Evolutionary conservation across 2,113 vertebrate species (phyloP), one percentile per base, ranked within the genome.

Genomic region (Oreotrochilus melanogaster): DNA sequence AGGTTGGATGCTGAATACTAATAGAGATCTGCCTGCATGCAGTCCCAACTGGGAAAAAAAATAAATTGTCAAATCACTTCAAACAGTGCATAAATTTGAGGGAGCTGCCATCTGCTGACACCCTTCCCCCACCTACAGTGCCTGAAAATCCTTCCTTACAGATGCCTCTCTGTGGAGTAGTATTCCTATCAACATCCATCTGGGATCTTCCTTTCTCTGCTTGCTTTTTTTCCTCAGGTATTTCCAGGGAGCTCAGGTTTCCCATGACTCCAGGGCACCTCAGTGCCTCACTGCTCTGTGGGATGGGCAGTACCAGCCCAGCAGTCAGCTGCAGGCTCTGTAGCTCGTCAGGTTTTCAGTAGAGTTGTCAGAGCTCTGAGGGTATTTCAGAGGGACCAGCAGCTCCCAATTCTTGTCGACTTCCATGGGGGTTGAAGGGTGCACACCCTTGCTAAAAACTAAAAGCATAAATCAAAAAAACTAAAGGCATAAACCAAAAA

Each of bases 31-130:
- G 71, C 78, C 84, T 81, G 79, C 71, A 73, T 64, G 39, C 65
- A 45, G 14, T 73, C 33, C 54, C 71, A 60, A 62, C 33, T 64
- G 85, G 75, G 85, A 17, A 67, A 88, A 92, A 92, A 58, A 82
- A 88, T 45, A 81, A 86, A 78, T 95, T 91, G 80, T 78, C 84
- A 78, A 81, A 65, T 93, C 65, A 64, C 71, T 93, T 91, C 84
- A 69, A 91, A 69, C 79, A 80, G 60, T 69, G 70, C 64, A 78
- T 91, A 67, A 81, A 88, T 93, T 85, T 64, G 79, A 73, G 64
- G 74, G 69, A 95, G 61, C 50, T 69, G 69, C 87, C 93, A 71
- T 93, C 83, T 88, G 91, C 62, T 84, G 87, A 85, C 53, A 71
- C 62, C 82, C 58, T 85, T 66, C 64, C 84, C 37, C 70, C 84